Evolutionary conservation across 2,797 vertebrate species (phyloP).

Genomic region (Sebastes alutus): DNA sequence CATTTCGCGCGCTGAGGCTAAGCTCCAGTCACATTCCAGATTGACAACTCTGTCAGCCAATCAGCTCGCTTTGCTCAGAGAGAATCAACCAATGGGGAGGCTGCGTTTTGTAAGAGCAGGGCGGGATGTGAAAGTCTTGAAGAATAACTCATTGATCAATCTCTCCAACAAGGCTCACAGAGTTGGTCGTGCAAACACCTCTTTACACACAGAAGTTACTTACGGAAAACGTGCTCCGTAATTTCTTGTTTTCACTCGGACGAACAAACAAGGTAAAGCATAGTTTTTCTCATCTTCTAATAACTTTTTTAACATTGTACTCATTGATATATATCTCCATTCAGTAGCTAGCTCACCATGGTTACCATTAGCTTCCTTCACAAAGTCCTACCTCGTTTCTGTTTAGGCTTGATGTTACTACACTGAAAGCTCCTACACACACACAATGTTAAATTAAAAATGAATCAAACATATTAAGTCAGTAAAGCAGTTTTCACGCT

Average conservation of each 20-base stretch:
- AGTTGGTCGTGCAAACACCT: conserved; percentile 50
- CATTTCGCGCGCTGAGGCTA: conserved; percentile 86
- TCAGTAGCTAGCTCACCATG: conserved; percentile 60
- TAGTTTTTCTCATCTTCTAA: neutral
- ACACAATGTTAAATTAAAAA: neutral
- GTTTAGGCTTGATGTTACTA: neutral
- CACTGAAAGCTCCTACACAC: neutral
- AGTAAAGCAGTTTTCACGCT: too few relatives aligned
- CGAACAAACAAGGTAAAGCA: conserved; percentile 74
- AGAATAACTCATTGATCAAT: conserved; percentile 85
- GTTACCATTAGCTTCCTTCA: conserved; percentile 68
- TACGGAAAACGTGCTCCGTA: conserved; percentile 50
- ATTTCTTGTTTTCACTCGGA: conserved; percentile 65
- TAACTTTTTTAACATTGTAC: conserved; percentile 43
- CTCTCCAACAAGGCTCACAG: conserved; percentile 65
- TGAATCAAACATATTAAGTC: neutral
- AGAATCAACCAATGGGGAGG: conserved; percentile 54
- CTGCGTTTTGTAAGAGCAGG: conserved; percentile 47
- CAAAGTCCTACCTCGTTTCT: conserved; percentile 64
- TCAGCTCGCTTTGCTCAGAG: neutral
- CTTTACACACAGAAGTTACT: conserved; percentile 47
- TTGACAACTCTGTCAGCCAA: conserved; percentile 62
- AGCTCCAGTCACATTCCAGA: conserved; percentile 73
- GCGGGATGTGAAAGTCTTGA: conserved; percentile 84
- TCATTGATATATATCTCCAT: conserved; percentile 39